Conservation (phyloP, 2,797 vertebrate species). For the Otus scops region DNA sequence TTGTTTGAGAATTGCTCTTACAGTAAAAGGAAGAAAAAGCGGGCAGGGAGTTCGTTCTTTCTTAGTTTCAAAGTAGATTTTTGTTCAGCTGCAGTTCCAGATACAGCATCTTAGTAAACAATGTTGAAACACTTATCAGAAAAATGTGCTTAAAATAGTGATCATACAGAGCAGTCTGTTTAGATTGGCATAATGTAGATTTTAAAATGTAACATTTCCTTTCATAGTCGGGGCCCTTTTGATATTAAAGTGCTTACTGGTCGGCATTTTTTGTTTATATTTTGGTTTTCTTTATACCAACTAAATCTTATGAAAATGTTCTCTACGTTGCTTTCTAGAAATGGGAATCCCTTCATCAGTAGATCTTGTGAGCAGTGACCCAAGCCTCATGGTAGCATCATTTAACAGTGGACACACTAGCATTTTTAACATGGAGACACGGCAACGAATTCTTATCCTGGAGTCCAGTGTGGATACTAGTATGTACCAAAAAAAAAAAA, state of each 20-base stretch:
- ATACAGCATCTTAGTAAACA: neutral
- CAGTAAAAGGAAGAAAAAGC: neutral
- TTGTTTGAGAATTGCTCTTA: neutral
- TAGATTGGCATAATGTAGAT: neutral
- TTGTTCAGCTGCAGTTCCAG: neutral
- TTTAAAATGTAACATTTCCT: neutral
- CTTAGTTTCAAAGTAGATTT: neutral
- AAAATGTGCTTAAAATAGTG: neutral
- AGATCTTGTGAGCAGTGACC: slow-evolving; percentile 95
- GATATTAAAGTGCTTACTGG: neutral
- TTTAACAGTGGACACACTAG: slow-evolving; percentile 91
- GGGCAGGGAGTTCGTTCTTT: neutral
- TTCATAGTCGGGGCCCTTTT: neutral
- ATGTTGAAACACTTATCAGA: neutral
- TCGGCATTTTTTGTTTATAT: neutral
- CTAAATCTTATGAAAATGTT: neutral
- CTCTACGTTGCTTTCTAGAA: slow-evolving; percentile 74
- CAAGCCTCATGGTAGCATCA: slow-evolving; percentile 93
- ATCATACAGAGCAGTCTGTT: neutral
- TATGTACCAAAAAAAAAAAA: slow-evolving; percentile 62
- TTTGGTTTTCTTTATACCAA: neutral
- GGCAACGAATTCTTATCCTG: slow-evolving; percentile 89
- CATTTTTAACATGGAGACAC: slow-evolving; percentile 98
- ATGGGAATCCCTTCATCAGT: slow-evolving; percentile 93
- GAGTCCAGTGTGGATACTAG: slow-evolving; percentile 86